Base-by-base conservation (phyloP, 2,797 vertebrate species). In the Poeciliopsis turneri region DNA sequence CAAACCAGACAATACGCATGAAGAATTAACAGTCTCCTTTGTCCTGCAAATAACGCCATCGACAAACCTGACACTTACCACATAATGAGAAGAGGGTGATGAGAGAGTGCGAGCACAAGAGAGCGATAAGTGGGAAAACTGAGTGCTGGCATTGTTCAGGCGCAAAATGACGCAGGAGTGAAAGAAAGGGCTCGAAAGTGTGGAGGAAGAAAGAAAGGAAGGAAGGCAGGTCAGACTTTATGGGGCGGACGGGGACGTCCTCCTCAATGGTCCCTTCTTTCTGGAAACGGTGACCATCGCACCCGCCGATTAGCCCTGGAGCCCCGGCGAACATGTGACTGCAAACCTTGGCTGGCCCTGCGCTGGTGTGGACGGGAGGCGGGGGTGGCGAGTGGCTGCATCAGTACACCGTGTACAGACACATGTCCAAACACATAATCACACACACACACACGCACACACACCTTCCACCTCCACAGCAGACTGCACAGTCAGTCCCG, bases 381-480 rank as follows among this genome's bases (percentile, higher is more conserved):
- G 13, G 77, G 75, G 74, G 36, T 80, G 84, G 46, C 88, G 83
- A 93, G 88, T 85, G 88, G 87, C 87, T 88, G 88, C 84, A 90
- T 88, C 88, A 90, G 88, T 92, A 91, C 90, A 91, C 84, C 87
- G 82, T 87, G 88, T 91, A 88, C 90, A 89, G 82, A 86, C 88
- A 78, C 81, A 75, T 85, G 89, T 89, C 88, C 90, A 92, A 88
- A 88, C 83, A 83, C 89, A 81, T 51, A 83, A 78, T 76, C 84
- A 57, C 82, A 71, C 79, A 74, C 72, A 49, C 78, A 78, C 76
- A 59, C 66, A 45, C 76, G 71, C 74, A 41, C 74, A 78, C 78
- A 57, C 86, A 90, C 90, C 87, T 89, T 88, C 92, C 90, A 90
- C 91, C 92, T 88, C 92, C 92, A 89, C 92, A 91, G 83, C 88